Percentiles rank a stretch among this genome's conserved stretches.
These are phyloP conservation scores for Drosophila sp. DNA, from an alignment of 1,140 invertebrate species.

Conservation along the genomic window DNA sequence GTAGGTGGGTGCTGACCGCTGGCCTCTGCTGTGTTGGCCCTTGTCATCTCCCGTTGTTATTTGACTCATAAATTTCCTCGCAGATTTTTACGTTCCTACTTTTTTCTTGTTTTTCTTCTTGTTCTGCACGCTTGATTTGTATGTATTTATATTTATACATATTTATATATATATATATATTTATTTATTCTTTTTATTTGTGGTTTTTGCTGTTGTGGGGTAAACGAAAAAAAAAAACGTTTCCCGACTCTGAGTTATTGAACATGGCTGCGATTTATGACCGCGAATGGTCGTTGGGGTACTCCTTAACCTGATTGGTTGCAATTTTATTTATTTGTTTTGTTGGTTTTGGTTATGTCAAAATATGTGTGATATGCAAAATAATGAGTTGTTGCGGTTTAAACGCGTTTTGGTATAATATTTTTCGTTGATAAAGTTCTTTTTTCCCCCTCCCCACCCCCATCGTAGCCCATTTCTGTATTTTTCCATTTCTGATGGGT, in stretches of 20 bases:
- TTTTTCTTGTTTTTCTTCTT: constrained; percentile 32
- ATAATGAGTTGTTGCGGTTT: constrained; percentile 79
- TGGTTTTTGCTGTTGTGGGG: neutral
- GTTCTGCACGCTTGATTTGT: constrained; percentile 41
- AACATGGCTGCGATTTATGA: constrained; percentile 71
- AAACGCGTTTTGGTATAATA: constrained; percentile 14
- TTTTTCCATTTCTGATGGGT: constrained; percentile 22
- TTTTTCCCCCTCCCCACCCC: neutral
- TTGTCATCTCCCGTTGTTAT: constrained; percentile 82
- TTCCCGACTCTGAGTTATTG: constrained; percentile 65
- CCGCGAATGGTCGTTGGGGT: constrained; percentile 36
- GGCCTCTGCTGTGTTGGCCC: constrained; percentile 75
- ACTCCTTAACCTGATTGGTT: constrained; percentile 63
- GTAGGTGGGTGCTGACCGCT: constrained; percentile 69
- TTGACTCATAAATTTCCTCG: constrained; percentile 77
- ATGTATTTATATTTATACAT: constrained; percentile 24
- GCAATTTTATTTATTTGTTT: constrained; percentile 67
- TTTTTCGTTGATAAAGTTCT: constrained; percentile 36
- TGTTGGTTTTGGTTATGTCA: constrained; percentile 76
- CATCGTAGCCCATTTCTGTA: no score
- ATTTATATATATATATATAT: constrained; percentile 7
- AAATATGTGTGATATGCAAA: constrained; percentile 79
- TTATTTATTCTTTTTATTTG: constrained; percentile 19
- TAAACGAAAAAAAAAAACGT: constrained; percentile 13
- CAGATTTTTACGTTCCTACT: constrained; percentile 66